Percentiles rank a stretch among this genome's conserved stretches.
Evolutionary conservation across 2,797 vertebrate genomes (phyloP).

Genomic region (Rachycentron canadum): DNA sequence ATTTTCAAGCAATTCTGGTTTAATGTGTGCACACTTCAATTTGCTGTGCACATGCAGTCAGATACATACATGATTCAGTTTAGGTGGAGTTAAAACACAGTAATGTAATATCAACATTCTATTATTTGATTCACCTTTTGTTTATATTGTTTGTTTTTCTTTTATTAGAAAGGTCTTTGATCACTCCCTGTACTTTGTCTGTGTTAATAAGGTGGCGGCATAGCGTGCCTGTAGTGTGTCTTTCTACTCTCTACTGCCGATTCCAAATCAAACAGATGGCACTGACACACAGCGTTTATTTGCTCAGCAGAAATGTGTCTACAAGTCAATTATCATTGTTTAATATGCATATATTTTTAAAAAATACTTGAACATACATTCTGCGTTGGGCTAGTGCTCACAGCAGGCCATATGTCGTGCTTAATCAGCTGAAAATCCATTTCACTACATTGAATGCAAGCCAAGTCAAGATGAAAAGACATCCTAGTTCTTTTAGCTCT

Average conservation of each 20-base stretch:
- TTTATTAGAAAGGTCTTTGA: background rate
- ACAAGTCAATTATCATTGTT: slow-evolving; percentile 19
- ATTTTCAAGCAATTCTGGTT: background rate
- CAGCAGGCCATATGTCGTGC: slow-evolving; percentile 29
- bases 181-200: background rate
- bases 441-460: slow-evolving; percentile 11
- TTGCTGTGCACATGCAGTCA: background rate
- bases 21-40: background rate
- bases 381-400: slow-evolving; percentile 16
- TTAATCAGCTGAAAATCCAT: slow-evolving; percentile 47
- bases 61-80: background rate
- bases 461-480: slow-evolving; percentile 21
- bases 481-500: background rate
- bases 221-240: background rate
- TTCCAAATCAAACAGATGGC: slow-evolving; percentile 27
- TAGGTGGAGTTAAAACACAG: background rate
- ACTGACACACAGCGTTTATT: background rate
- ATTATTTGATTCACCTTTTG: background rate
- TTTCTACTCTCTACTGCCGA: background rate
- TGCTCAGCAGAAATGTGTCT: background rate
- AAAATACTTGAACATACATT: slow-evolving; percentile 23
- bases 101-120: background rate
- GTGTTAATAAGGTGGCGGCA: background rate
- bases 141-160: background rate
- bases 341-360: slow-evolving; percentile 15